Conservation (phyloP, 1,140 invertebrate species). For the Episyrphus balteatus region DNA sequence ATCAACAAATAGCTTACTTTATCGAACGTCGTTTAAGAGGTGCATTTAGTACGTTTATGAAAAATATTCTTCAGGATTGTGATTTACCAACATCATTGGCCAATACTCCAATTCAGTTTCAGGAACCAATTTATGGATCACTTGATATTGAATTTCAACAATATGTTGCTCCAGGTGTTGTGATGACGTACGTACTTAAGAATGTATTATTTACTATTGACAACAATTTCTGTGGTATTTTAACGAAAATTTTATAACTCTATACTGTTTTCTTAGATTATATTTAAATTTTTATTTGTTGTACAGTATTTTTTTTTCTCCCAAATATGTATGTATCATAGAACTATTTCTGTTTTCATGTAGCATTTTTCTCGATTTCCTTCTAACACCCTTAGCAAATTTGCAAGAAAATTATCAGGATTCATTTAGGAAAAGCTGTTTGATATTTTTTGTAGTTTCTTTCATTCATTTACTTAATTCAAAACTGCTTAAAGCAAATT, state of each 20-base stretch:
- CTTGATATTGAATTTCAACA: conserved; percentile 51
- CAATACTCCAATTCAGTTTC: conserved; percentile 51
- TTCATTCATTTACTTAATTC: too few relatives aligned
- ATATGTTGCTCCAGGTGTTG: conserved; percentile 69
- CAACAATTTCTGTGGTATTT: background rate
- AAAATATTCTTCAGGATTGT: conserved; percentile 46
- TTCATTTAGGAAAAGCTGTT: too few relatives aligned
- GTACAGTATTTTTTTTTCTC: too few relatives aligned
- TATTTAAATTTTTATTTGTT: too few relatives aligned
- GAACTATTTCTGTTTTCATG: too few relatives aligned
- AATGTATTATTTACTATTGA: background rate
- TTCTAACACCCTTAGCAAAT: too few relatives aligned
- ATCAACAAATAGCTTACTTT: conserved; percentile 58
- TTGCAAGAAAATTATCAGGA: too few relatives aligned
- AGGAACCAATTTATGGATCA: conserved; percentile 59
- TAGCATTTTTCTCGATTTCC: too few relatives aligned
- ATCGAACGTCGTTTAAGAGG: conserved; percentile 50
- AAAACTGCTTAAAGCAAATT: too few relatives aligned
- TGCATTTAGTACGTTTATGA: conserved; percentile 49
- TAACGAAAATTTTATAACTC: background rate
- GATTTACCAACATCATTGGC: conserved; percentile 43
- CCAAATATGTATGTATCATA: too few relatives aligned
- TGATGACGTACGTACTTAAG: conserved; percentile 49
- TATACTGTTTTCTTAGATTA: too few relatives aligned
- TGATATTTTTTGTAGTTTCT: too few relatives aligned